Conservation (phyloP, 2,888 invertebrate species). For the Epinotia brunnichana region DNA sequence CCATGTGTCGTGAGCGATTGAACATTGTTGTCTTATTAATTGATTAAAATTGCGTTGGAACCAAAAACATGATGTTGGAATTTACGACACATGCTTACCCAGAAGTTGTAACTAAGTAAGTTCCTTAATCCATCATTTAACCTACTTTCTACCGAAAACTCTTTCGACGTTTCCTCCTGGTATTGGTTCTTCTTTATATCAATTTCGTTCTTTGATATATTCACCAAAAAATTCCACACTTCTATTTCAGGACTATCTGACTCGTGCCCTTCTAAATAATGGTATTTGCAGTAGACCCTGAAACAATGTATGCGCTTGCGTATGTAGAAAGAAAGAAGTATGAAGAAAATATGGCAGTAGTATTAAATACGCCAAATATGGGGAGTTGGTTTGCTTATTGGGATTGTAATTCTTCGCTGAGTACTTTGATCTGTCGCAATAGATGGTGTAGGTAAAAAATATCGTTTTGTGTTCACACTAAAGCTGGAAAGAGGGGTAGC, state of each 20-base stretch:
- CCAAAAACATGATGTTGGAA: not conserved
- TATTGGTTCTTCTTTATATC: constrained; percentile 76
- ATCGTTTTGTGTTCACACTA: not conserved
- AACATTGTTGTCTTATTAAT: not conserved
- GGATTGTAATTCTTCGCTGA: not conserved
- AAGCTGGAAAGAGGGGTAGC: not conserved
- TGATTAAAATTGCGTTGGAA: not conserved
- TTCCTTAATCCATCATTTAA: constrained; percentile 34
- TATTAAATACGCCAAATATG: not conserved
- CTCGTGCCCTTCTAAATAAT: constrained; percentile 90
- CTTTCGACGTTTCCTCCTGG: constrained; percentile 54
- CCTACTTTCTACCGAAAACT: constrained; percentile 67
- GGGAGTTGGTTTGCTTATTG: not conserved
- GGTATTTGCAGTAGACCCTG: constrained; percentile 95
- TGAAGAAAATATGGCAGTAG: not conserved
- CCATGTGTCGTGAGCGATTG: not conserved
- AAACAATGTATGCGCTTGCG: constrained; percentile 44
- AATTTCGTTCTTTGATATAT: constrained; percentile 81
- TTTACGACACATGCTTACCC: not conserved
- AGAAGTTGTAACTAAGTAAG: no score
- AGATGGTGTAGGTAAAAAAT: not conserved
- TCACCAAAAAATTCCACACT: constrained; percentile 88
- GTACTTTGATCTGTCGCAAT: not conserved
- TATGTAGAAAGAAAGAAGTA: no score
- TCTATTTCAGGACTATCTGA: constrained; percentile 89